Evolutionary conservation across 2,797 vertebrate species (phyloP).

Genomic region (Cirrhinus mrigala): DNA sequence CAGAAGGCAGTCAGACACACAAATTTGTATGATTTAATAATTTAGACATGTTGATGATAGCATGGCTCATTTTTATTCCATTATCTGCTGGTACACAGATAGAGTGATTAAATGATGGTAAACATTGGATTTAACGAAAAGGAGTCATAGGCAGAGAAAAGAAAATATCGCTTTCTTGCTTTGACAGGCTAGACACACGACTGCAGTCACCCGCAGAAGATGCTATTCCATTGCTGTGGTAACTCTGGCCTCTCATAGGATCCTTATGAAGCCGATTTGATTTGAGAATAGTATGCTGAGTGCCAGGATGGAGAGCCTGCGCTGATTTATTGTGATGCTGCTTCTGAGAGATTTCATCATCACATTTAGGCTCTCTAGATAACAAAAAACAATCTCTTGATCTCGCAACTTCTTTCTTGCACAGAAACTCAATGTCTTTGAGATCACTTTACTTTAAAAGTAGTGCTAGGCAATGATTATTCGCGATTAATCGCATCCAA

Average conservation of each 20-base stretch:
- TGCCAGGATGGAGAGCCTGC: constrained; percentile 58
- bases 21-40: constrained; percentile 27
- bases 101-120: constrained; percentile 34
- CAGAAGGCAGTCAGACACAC: constrained; percentile 40
- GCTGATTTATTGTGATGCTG: constrained; percentile 63
- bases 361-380: neutral
- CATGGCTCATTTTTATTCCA: constrained; percentile 47
- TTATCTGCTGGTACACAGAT: neutral
- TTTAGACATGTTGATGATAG: constrained; percentile 30
- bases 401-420: constrained; percentile 30
- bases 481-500: too few species aligned
- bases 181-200: constrained; percentile 48
- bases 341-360: constrained; percentile 50
- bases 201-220: constrained; percentile 52
- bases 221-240: constrained; percentile 48
- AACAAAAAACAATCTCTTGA: constrained; percentile 29
- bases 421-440: neutral
- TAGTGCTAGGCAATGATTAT: too few species aligned
- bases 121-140: constrained; percentile 2
- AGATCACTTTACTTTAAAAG: neutral
- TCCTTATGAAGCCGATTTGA: constrained; percentile 49
- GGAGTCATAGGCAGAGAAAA: constrained; percentile 44
- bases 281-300: constrained; percentile 65
- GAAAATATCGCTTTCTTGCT: neutral
- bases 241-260: constrained; percentile 57